A percentile compares a stretch with the other conserved stretches of the same genome.
Conservation (phyloP, 2,113 vertebrate species). For the Leptobrachium ailaonicum region DNA sequence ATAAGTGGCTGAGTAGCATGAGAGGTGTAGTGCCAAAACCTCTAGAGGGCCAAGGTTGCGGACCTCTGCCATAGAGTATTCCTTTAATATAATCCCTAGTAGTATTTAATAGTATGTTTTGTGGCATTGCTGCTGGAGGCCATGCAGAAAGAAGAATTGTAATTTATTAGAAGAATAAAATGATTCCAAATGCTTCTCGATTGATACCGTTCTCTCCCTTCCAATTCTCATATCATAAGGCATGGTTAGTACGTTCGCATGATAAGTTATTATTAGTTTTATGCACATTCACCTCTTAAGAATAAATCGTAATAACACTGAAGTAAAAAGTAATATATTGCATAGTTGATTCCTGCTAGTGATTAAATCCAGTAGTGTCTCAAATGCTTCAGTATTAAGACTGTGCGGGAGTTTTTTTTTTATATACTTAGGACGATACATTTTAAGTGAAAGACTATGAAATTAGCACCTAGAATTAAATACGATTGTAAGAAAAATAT, state of each 20-base stretch:
- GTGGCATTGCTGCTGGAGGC: too few species aligned
- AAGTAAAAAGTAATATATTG: neutral
- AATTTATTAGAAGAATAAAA: too few species aligned
- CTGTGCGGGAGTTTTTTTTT: neutral
- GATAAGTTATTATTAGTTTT: neutral
- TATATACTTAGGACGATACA: neutral
- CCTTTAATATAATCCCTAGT: too few species aligned
- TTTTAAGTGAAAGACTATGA: neutral
- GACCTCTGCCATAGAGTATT: too few species aligned
- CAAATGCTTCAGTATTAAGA: constrained; percentile 30
- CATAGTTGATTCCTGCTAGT: constrained; percentile 9
- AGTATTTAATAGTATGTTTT: too few species aligned
- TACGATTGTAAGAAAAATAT: neutral
- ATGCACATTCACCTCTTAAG: constrained; percentile 3
- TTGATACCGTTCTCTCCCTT: too few species aligned
- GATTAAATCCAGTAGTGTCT: neutral
- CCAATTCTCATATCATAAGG: neutral
- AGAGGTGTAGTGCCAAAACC: too few species aligned
- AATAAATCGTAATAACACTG: neutral
- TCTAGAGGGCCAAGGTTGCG: too few species aligned
- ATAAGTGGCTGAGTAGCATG: too few species aligned
- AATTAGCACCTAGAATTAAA: neutral
- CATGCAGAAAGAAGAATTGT: too few species aligned
- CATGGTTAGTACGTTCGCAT: constrained; percentile 40
- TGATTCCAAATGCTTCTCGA: too few species aligned